A percentile compares a stretch with the other conserved stretches of the same genome.
phyloP scores from a whole-genome alignment of 2,797 vertebrate species.

The Silurus lanzhouensis region DNA sequence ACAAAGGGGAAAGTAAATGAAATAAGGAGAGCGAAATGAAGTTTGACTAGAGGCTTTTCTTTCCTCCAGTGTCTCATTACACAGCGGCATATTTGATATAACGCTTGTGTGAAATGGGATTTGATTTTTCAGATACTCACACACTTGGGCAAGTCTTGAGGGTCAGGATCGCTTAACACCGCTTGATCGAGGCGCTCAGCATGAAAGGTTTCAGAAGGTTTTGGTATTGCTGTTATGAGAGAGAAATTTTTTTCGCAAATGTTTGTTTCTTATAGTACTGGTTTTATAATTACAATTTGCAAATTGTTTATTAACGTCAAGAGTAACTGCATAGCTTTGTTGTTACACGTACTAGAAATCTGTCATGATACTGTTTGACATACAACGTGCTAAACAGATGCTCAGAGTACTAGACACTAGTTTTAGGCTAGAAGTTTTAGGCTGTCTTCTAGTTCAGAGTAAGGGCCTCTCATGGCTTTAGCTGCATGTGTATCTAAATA shows the following conservation, averaged over 20 bases:
- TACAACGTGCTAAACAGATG: neutral
- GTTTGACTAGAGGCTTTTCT: conserved; percentile 18
- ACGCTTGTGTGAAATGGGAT: conserved; percentile 46
- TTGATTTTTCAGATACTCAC: conserved; percentile 54
- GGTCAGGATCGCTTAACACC: conserved; percentile 6
- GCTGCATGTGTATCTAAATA: neutral
- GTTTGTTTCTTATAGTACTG: neutral
- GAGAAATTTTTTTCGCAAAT: too few species aligned
- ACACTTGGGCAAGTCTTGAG: conserved; percentile 15
- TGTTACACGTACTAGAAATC: neutral
- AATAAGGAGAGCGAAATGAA: conserved; percentile 34
- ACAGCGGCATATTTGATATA: conserved; percentile 42
- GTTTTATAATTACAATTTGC: neutral
- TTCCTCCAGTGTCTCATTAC: conserved; percentile 46
- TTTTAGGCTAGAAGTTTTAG: neutral
- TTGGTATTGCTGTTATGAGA: neutral
- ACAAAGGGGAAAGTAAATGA: conserved; percentile 28
- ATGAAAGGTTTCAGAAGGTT: neutral
- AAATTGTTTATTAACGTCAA: neutral
- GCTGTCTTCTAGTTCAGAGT: neutral
- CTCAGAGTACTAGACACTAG: neutral
- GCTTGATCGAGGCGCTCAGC: conserved; percentile 19
- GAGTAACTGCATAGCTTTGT: too few species aligned
- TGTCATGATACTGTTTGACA: neutral
- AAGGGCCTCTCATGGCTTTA: neutral